phyloP scores from a whole-genome alignment of 1,140 invertebrate species.

The Tigriopus japonicus region DNA sequence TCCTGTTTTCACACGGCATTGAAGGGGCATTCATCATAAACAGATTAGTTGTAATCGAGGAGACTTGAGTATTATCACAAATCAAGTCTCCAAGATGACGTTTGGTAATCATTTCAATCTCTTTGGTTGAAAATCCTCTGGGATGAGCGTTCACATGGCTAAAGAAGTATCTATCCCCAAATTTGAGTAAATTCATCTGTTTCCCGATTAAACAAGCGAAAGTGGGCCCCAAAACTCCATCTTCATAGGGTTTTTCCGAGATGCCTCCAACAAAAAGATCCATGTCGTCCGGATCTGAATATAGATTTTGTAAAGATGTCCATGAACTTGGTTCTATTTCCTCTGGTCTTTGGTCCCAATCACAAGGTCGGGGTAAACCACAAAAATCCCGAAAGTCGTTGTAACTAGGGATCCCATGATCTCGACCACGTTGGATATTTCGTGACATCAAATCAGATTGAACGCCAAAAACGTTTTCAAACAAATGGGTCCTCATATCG shows the following conservation, averaged over 20 bases:
- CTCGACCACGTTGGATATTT: constrained; percentile 47
- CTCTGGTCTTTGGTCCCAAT: constrained; percentile 21
- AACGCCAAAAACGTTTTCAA: constrained; percentile 24
- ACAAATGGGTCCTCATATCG: constrained; percentile 27
- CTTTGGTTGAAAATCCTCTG: too few relatives aligned
- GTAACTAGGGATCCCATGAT: constrained; percentile 71
- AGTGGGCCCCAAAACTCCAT: constrained; percentile 27
- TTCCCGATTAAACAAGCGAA: constrained; percentile 18
- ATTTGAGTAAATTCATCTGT: constrained; percentile 29
- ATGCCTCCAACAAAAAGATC: constrained; percentile 30
- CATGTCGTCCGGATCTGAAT: constrained; percentile 27
- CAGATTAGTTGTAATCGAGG: too few relatives aligned
- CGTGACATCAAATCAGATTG: constrained; percentile 35
- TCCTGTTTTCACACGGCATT: too few relatives aligned
- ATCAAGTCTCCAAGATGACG: too few relatives aligned
- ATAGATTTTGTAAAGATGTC: neutral
- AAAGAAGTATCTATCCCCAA: constrained; percentile 35
- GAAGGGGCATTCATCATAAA: too few relatives aligned
- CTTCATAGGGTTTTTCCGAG: constrained; percentile 24
- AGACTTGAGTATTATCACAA: too few relatives aligned
- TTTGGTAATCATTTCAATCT: too few relatives aligned
- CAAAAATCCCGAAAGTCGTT: constrained; percentile 39
- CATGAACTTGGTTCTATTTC: constrained; percentile 18
- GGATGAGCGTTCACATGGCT: too few relatives aligned
- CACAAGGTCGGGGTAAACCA: constrained; percentile 17